Evolutionary conservation across 2,113 vertebrate genomes (phyloP), one percentile per base, ranked within the genome.

Genomic region (Hypanus sabinus): DNA sequence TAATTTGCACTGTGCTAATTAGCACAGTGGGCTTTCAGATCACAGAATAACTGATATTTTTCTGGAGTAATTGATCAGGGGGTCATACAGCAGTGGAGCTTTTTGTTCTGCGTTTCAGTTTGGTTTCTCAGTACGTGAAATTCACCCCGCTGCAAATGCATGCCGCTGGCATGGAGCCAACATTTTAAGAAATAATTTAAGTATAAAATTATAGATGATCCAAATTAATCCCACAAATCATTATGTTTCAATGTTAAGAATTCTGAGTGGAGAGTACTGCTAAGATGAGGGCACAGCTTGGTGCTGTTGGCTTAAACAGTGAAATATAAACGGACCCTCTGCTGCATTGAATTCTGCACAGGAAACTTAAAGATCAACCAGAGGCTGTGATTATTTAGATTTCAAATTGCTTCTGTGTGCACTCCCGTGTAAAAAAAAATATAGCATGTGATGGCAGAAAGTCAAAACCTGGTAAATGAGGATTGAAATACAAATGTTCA

Each of bases 1-100:
- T 88, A 33, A 90, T 90, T 36, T 90, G 60, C 14, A 90, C 85
- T 60, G 33, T 90, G n/a, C 16, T n/a, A 90, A 90, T 90, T 90
- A 33, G 57, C 85, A 68, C 85, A 90, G 14, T 90, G 85, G 46
- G 27, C 30, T 65, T 90, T 90, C n/a, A 65, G n/a, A 65, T n/a
- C n/a, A 33, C 85, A 68, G 62, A 14, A 88, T 88, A 57, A 62
- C 57, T 62, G 57, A 55, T 46, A 46, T 46, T 65, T 20, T 65
- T 90, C n/a, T 90, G 7, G 62, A 36, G n/a, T 65, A 65, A 65
- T 68, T 68, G 55, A 60, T 27, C 55, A 85, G 46, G 55, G 55
- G 3, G 55, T 88, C 33, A 33, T 65, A n/a, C 62, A 65, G 30
- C 85, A 65, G 27, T 73, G 5, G 71, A 22, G 8, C 18, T 24